Evolutionary conservation across 2,888 invertebrate species (phyloP).

Genomic region (Melieria picta): DNA sequence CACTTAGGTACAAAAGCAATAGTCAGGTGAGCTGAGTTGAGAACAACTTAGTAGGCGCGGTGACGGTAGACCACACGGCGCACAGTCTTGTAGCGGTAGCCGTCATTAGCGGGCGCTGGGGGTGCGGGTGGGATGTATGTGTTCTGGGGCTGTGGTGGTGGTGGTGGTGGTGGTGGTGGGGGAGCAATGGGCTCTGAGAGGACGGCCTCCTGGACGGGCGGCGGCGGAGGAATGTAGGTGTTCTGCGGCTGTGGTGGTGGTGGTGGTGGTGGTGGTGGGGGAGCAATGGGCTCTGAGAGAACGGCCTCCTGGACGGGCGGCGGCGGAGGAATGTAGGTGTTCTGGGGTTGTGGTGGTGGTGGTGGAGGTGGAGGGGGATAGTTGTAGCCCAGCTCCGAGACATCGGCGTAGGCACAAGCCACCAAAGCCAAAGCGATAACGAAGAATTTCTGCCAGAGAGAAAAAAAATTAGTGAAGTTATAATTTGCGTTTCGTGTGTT

Average conservation of each 20-base stretch:
- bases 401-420: constrained; percentile 22
- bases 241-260: neutral
- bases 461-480: neutral
- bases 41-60: constrained; percentile 6
- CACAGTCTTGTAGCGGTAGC: constrained; percentile 20
- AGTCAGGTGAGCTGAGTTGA: too few relatives aligned
- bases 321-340: constrained; percentile 22
- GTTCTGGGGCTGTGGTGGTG: constrained; percentile 14
- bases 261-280: neutral
- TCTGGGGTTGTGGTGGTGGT: constrained; percentile 10
- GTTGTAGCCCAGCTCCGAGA: constrained; percentile 36
- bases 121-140: constrained; percentile 9
- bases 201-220: neutral
- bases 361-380: constrained; percentile 32
- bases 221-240: neutral
- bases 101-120: constrained; percentile 17
- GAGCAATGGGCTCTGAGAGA: neutral
- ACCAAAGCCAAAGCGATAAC: constrained; percentile 26
- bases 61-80: constrained; percentile 10
- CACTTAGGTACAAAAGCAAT: too few relatives aligned
- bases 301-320: neutral
- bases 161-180: constrained; percentile 8
- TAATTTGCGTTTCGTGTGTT: neutral
- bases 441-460: constrained; percentile 25
- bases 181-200: constrained; percentile 3